phyloP scores from a whole-genome alignment of 2,888 invertebrate species.

The Piscicola geometra region DNA sequence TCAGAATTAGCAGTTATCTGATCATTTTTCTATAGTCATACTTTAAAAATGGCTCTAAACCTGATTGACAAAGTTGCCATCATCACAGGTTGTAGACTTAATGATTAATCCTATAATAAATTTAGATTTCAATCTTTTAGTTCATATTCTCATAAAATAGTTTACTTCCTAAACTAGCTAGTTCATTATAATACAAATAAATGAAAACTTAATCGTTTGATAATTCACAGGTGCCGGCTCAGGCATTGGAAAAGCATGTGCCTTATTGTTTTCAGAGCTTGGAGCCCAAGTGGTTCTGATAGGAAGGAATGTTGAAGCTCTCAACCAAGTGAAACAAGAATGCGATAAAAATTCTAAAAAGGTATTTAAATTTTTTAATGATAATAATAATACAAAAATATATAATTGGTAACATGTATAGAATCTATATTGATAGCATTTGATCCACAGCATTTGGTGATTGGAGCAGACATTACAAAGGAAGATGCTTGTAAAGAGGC shows the following conservation, averaged over 20 bases:
- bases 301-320: conserved; percentile 51
- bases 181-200: background rate
- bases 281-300: conserved; percentile 52
- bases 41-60: too few species aligned
- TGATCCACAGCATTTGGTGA: conserved; percentile 49
- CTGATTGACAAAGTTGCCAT: too few species aligned
- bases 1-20: too few species aligned
- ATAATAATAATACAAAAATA: too few species aligned
- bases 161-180: too few species aligned
- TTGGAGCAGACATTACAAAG: conserved; percentile 54
- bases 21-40: too few species aligned
- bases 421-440: conserved; percentile 2
- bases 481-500: conserved; percentile 49
- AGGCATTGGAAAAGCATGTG: conserved; percentile 54
- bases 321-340: conserved; percentile 47
- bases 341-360: conserved; percentile 44
- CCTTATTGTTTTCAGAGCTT: conserved; percentile 51
- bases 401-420: too few species aligned
- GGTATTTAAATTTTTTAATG: too few species aligned
- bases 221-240: conserved; percentile 51
- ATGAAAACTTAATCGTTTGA: background rate
- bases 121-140: too few species aligned
- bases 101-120: too few species aligned
- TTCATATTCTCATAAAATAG: too few species aligned
- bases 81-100: background rate